Percentiles rank a stretch among this genome's conserved stretches.
Evolutionary conservation across 1,140 invertebrate genomes (phyloP).

Genomic region (Subanguina moxae): DNA sequence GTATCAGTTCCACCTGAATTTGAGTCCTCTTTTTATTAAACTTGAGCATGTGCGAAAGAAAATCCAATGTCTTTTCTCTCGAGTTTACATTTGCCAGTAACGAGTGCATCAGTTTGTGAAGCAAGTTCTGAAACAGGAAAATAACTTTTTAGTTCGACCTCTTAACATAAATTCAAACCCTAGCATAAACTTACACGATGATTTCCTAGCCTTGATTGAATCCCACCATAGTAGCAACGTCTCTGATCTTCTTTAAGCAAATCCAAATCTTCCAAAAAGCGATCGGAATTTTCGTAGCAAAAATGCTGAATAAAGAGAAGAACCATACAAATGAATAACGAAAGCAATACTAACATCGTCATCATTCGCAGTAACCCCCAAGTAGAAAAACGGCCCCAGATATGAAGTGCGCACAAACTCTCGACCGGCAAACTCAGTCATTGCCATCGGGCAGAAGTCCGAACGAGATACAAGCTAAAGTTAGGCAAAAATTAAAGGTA

Average conservation of each 20-base stretch:
- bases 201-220: conserved; percentile 11
- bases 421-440: conserved; percentile 60
- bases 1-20: conserved; percentile 63
- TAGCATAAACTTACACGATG: conserved; percentile 9
- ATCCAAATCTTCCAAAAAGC: conserved; percentile 20
- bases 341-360: conserved; percentile 59
- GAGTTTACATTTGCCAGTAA: conserved; percentile 75
- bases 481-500: neutral
- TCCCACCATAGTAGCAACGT: conserved; percentile 20
- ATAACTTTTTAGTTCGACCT: too few relatives aligned
- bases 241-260: conserved; percentile 4
- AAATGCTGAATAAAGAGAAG: conserved; percentile 15
- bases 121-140: conserved; percentile 63
- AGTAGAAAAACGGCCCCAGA: conserved; percentile 79
- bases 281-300: conserved; percentile 12
- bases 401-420: conserved; percentile 77
- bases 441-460: neutral
- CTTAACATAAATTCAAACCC: conserved; percentile 14
- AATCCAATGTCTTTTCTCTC: conserved; percentile 73
- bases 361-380: conserved; percentile 72
- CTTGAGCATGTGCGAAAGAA: conserved; percentile 72
- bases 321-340: conserved; percentile 1
- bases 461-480: neutral
- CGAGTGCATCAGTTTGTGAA: conserved; percentile 77
- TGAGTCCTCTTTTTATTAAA: conserved; percentile 82